A percentile compares a stretch with the other conserved stretches of the same genome.
phyloP scores from a whole-genome alignment of 2,888 invertebrate genomes.

The Orthosia cruda region DNA sequence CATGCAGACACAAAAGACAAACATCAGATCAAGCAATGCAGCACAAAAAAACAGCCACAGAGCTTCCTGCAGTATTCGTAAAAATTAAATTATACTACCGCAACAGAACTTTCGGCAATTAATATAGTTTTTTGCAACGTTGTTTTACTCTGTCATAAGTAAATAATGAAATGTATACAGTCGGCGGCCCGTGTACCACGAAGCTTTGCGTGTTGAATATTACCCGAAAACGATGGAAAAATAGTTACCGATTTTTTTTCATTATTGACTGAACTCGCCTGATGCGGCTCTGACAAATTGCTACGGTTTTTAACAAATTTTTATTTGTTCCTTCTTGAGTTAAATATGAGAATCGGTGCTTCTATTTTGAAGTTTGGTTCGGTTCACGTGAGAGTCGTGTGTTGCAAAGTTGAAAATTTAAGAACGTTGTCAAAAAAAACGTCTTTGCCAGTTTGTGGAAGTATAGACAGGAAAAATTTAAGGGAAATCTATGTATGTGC shows the following conservation, averaged over 20 bases:
- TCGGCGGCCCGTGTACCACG: slow-evolving; percentile 76
- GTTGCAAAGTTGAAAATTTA: slow-evolving; percentile 55
- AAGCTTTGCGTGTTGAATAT: slow-evolving; percentile 89
- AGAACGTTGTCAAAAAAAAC: slow-evolving; percentile 54
- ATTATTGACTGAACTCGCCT: slow-evolving; percentile 88
- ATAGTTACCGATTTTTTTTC: slow-evolving; percentile 82
- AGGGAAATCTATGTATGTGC: slow-evolving; percentile 33
- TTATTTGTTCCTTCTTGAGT: slow-evolving; percentile 69
- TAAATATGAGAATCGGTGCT: slow-evolving; percentile 62
- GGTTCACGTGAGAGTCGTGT: slow-evolving; percentile 51
- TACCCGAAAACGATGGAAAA: slow-evolving; percentile 85
- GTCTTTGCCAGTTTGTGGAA: slow-evolving; percentile 51
- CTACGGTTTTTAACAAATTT: slow-evolving; percentile 84
- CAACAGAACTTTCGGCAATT: slow-evolving; percentile 82
- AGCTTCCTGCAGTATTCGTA: slow-evolving; percentile 66
- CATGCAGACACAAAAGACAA: slow-evolving; percentile 8
- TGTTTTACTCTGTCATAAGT: slow-evolving; percentile 83
- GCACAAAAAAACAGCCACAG: slow-evolving; percentile 38
- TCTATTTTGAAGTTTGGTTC: slow-evolving; percentile 50
- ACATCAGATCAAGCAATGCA: slow-evolving; percentile 47
- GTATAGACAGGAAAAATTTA: slow-evolving; percentile 39
- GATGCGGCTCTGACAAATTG: slow-evolving; percentile 90
- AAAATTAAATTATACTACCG: slow-evolving; percentile 78
- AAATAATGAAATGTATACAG: slow-evolving; percentile 86
- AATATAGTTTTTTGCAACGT: slow-evolving; percentile 85